Conservation (phyloP, 1,140 invertebrate genomes). For the Listronotus oregonensis region DNA sequence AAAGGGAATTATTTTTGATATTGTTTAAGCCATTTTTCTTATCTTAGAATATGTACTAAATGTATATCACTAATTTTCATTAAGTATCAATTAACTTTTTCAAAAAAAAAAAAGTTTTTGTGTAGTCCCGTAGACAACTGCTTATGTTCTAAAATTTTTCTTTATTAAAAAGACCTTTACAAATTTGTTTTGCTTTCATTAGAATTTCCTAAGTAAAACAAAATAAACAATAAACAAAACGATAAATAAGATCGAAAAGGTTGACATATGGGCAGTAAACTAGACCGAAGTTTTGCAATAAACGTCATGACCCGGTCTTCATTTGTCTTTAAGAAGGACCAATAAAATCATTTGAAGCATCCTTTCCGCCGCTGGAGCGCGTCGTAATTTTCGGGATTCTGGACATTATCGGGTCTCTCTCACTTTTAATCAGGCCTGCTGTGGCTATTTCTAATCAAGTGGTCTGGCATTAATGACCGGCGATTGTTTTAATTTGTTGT, state of each 20-base stretch:
- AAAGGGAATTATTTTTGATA: too few relatives aligned
- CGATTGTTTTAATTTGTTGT: slow-evolving; percentile 20
- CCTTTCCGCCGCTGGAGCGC: slow-evolving; percentile 12
- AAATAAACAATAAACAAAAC: too few relatives aligned
- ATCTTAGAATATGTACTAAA: too few relatives aligned
- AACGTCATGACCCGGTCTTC: slow-evolving; percentile 40
- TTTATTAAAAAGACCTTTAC: too few relatives aligned
- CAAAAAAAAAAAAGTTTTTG: too few relatives aligned
- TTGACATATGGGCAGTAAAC: slow-evolving; percentile 14
- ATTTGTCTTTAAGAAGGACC: slow-evolving; percentile 37
- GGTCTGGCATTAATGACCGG: slow-evolving; percentile 20
- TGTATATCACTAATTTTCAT: too few relatives aligned
- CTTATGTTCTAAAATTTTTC: too few relatives aligned
- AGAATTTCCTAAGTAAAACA: too few relatives aligned
- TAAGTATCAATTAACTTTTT: too few relatives aligned
- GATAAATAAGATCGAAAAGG: slow-evolving; percentile 6
- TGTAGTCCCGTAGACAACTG: too few relatives aligned
- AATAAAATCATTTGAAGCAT: slow-evolving; percentile 40
- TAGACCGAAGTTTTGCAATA: slow-evolving; percentile 26
- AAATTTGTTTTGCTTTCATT: too few relatives aligned
- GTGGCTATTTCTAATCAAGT: slow-evolving; percentile 38
- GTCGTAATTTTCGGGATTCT: slow-evolving; percentile 35
- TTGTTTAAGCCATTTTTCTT: too few relatives aligned
- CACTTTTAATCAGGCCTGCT: slow-evolving; percentile 36
- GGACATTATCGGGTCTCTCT: slow-evolving; percentile 35